Evolutionary conservation across 2,113 vertebrate species (phyloP).

Genomic region (Carassius gibelio): DNA sequence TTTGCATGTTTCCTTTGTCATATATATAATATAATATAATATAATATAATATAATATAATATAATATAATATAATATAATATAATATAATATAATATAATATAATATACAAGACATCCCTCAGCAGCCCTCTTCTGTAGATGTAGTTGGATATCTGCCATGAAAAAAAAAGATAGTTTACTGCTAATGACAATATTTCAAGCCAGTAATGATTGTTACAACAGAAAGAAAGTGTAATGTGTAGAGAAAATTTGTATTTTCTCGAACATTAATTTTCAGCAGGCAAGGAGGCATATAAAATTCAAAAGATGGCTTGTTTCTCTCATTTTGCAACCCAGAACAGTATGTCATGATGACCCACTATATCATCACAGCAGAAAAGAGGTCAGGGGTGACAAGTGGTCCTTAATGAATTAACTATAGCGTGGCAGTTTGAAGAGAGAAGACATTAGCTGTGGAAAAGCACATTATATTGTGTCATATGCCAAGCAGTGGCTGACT

Average conservation of each 20-base stretch:
- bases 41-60: too few relatives aligned
- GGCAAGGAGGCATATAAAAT: neutral
- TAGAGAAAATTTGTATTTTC: too few relatives aligned
- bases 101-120: neutral
- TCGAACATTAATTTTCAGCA: too few relatives aligned
- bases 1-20: neutral
- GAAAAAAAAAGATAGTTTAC: neutral
- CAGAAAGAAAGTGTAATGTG: too few relatives aligned
- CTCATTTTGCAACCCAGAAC: neutral
- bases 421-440: neutral
- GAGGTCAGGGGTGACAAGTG: neutral
- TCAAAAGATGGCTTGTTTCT: neutral
- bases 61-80: too few relatives aligned
- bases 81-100: neutral
- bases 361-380: slow-evolving; percentile 2
- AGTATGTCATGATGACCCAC: neutral
- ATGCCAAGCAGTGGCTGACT: slow-evolving; percentile 5
- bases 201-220: neutral
- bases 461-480: slow-evolving; percentile 1
- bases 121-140: neutral
- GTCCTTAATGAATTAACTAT: neutral
- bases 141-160: neutral
- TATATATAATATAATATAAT: too few relatives aligned
- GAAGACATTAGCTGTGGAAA: neutral
- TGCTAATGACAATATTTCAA: neutral